A percentile compares a stretch with the other conserved stretches of the same genome.
These are phyloP conservation scores for Phanerotoma sp. DNA, from an alignment of 2,888 invertebrate genomes.

Conservation along the genomic window DNA sequence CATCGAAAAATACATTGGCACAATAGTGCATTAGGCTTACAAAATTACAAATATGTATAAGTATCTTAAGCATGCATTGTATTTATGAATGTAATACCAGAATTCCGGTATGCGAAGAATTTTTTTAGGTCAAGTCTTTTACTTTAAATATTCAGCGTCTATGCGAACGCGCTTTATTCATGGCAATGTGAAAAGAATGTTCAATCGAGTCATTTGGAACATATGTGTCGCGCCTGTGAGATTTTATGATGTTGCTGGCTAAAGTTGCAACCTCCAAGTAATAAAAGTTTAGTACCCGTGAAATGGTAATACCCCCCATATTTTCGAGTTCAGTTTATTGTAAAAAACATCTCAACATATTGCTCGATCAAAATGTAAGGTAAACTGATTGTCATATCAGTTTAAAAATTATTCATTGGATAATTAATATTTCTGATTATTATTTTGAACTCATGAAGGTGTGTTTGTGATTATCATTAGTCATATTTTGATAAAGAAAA, in stretches of 20 bases:
- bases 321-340: background rate
- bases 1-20: too few species aligned
- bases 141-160: background rate
- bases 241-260: background rate
- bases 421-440: too few species aligned
- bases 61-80: too few species aligned
- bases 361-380: too few species aligned
- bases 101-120: too few species aligned
- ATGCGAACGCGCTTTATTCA: background rate
- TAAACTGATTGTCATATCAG: too few species aligned
- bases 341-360: background rate
- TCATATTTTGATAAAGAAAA: constrained; percentile 1
- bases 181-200: background rate
- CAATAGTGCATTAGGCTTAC: too few species aligned
- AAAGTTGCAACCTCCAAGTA: background rate
- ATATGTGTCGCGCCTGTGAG: background rate
- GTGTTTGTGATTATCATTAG: background rate
- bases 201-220: background rate
- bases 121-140: background rate
- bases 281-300: background rate
- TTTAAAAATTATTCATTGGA: too few species aligned
- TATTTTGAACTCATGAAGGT: too few species aligned
- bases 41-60: too few species aligned
- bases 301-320: background rate
- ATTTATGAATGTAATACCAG: too few species aligned